Percentiles rank a stretch among this genome's conserved stretches.
Conservation (phyloP, 2,888 invertebrate species). For the Pyrocoelia pectoralis region DNA sequence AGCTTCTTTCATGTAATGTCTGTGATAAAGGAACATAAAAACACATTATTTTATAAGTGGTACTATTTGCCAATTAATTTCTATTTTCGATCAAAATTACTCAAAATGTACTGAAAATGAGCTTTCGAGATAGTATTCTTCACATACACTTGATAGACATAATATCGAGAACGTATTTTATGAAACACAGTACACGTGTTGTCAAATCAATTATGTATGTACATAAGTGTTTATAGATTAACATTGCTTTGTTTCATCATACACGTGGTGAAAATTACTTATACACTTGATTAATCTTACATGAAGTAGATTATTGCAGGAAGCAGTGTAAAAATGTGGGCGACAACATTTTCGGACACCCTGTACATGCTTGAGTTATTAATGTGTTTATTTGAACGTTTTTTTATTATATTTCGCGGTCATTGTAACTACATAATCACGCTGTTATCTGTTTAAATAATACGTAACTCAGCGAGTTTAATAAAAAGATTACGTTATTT, state of each 20-base stretch:
- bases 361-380: neutral
- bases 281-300: neutral
- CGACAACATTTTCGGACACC: neutral
- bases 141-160: neutral
- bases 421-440: slow-evolving; percentile 28
- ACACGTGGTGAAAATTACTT: slow-evolving; percentile 4
- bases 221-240: neutral
- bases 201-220: neutral
- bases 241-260: neutral
- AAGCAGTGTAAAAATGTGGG: too few relatives aligned
- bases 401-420: slow-evolving; percentile 19
- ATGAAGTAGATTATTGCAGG: too few relatives aligned
- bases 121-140: too few relatives aligned
- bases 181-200: neutral
- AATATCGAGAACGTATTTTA: neutral
- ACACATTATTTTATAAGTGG: too few relatives aligned
- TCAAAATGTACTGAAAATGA: too few relatives aligned
- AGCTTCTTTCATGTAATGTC: too few relatives aligned
- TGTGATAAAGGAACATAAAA: too few relatives aligned
- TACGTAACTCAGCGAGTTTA: slow-evolving; percentile 13
- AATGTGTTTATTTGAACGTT: neutral
- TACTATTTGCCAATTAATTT: too few relatives aligned
- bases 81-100: too few relatives aligned
- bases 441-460: slow-evolving; percentile 22
- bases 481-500: slow-evolving; percentile 18